phyloP scores from a whole-genome alignment of 1,140 invertebrate species.

The Drosophila pectinifera region DNA sequence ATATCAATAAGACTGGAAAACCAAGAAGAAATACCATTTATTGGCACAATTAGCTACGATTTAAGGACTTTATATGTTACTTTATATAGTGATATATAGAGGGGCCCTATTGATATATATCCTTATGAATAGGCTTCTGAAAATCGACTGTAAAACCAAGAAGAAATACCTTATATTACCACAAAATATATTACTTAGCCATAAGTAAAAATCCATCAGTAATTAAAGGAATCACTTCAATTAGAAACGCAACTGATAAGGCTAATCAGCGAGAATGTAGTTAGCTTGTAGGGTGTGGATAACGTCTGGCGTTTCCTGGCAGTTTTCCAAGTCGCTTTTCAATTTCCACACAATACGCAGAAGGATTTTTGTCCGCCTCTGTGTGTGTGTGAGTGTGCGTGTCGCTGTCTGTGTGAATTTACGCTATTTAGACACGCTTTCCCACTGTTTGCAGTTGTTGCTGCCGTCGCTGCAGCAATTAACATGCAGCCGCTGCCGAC shows the following conservation, averaged over 20 bases:
- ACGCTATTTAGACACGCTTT: constrained; percentile 78
- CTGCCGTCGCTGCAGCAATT: constrained; percentile 64
- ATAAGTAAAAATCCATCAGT: neutral
- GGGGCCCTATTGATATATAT: neutral
- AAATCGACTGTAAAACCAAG: neutral
- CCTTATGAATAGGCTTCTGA: neutral
- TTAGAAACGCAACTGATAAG: constrained; percentile 1
- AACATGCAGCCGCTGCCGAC: constrained; percentile 73
- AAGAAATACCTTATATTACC: neutral
- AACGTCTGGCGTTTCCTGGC: constrained; percentile 9
- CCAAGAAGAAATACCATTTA: too few relatives aligned
- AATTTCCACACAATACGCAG: constrained; percentile 60
- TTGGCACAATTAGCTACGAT: too few relatives aligned
- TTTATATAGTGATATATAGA: neutral
- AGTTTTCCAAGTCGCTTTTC: constrained; percentile 55
- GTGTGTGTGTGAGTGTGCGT: constrained; percentile 19
- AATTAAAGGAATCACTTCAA: neutral
- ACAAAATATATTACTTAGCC: too few relatives aligned
- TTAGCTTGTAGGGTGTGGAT: constrained; percentile 15
- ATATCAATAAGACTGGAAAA: too few relatives aligned
- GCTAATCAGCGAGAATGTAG: constrained; percentile 22
- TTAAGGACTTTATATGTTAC: too few relatives aligned
- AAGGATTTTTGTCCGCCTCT: constrained; percentile 23
- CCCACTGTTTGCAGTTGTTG: constrained; percentile 66
- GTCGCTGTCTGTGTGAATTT: constrained; percentile 44